These are phyloP conservation scores for Prolemur simus DNA, from an alignment of 2,113 vertebrate genomes.

Conservation along the genomic window DNA sequence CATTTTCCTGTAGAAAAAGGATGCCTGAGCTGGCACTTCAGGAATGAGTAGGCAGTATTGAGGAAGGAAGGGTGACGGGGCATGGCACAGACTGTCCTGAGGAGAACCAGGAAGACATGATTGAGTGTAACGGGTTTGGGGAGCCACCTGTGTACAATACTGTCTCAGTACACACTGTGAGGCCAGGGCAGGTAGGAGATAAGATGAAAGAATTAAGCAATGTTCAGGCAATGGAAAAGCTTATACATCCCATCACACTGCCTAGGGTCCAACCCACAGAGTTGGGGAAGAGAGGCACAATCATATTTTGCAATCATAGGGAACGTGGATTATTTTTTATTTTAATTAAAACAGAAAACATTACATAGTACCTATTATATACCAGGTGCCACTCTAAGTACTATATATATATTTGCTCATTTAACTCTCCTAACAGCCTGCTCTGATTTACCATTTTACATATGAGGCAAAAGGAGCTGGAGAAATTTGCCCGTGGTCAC, in stretches of 20 bases:
- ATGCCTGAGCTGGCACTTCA: neutral
- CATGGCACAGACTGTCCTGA: neutral
- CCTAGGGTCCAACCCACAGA: neutral
- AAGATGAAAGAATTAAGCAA: neutral
- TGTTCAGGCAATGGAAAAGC: neutral
- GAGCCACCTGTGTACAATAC: neutral
- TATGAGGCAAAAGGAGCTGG: neutral
- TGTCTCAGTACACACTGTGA: neutral
- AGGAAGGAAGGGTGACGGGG: neutral
- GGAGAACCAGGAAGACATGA: neutral
- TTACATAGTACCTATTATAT: neutral
- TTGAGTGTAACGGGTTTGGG: neutral
- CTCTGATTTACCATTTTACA: neutral
- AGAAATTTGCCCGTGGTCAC: neutral
- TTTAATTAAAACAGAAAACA: conserved; percentile 42
- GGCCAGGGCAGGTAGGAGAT: neutral
- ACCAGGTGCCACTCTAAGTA: neutral
- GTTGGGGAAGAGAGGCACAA: neutral
- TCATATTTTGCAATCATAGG: neutral
- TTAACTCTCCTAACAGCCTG: neutral
- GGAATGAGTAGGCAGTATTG: neutral
- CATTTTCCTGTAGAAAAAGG: neutral
- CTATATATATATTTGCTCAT: neutral
- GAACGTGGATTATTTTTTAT: neutral
- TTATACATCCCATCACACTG: neutral